A percentile compares a stretch with the other conserved stretches of the same genome.
Conservation (phyloP, 2,888 invertebrate species). For the Bugulina stolonifera region DNA sequence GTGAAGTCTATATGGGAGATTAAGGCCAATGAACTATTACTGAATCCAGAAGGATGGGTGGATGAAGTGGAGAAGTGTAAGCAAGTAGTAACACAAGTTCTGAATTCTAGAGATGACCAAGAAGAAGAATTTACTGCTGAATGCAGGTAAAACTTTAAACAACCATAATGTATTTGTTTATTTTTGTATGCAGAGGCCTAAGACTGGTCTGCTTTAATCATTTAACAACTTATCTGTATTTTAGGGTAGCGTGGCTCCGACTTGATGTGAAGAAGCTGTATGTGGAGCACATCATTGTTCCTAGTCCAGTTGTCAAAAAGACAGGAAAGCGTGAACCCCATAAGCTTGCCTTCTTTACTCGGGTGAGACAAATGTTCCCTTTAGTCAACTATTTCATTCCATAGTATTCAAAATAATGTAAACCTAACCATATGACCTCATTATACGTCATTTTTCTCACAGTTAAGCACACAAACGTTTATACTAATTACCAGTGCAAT, state of each 20-base stretch:
- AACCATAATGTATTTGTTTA: no score
- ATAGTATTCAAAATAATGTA: no score
- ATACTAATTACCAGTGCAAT: no score
- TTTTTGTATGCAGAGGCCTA: no score
- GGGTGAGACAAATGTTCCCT: no score
- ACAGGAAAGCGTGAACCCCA: background rate
- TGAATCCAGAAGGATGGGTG: conserved; percentile 3
- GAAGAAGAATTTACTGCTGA: background rate
- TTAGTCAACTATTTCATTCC: no score
- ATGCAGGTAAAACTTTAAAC: conserved; percentile 23
- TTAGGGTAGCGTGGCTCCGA: background rate
- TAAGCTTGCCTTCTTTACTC: background rate
- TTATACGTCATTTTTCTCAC: no score
- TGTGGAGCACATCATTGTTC: conserved; percentile 24
- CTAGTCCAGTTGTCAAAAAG: background rate
- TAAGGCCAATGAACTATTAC: background rate
- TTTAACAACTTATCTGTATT: no score
- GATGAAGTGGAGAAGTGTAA: background rate
- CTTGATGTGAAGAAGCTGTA: conserved; percentile 1
- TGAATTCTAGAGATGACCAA: background rate
- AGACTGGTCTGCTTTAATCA: no score
- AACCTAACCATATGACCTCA: no score
- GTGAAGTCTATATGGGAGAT: background rate
- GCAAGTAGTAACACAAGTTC: background rate
- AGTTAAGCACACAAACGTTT: no score